These are phyloP conservation scores for Lophius piscatorius DNA, from an alignment of 2,113 vertebrate species.

Conservation along the genomic window DNA sequence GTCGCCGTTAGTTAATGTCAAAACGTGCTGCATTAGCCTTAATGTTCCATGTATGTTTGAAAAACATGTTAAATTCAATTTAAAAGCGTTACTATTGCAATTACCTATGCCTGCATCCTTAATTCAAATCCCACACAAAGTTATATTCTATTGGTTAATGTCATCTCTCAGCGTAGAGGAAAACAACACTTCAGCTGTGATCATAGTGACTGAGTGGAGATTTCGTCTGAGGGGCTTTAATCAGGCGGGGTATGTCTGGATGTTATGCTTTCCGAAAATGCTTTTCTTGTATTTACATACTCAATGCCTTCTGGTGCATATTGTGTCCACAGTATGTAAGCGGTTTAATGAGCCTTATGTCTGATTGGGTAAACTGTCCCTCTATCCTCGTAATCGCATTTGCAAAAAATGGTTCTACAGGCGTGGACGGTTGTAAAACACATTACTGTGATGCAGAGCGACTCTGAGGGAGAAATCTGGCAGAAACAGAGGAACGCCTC, in stretches of 20 bases:
- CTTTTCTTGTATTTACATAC: slow-evolving; percentile 46
- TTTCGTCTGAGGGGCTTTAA: slow-evolving; percentile 32
- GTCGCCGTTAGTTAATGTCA: too few species aligned
- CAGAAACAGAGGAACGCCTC: not conserved
- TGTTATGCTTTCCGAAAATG: slow-evolving; percentile 34
- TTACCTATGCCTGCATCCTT: too few species aligned
- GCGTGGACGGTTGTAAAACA: not conserved
- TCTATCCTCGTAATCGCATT: slow-evolving; percentile 12
- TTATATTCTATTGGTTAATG: too few species aligned
- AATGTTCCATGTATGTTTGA: too few species aligned
- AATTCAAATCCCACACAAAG: too few species aligned
- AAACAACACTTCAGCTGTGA: too few species aligned
- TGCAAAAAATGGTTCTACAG: slow-evolving; percentile 7
- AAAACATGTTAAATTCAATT: too few species aligned
- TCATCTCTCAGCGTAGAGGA: too few species aligned
- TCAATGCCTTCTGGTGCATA: slow-evolving; percentile 43
- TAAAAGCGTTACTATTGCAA: too few species aligned
- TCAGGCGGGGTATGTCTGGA: slow-evolving; percentile 38
- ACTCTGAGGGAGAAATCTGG: slow-evolving; percentile 9
- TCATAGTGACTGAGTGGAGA: slow-evolving; percentile 15
- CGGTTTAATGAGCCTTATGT: slow-evolving; percentile 49
- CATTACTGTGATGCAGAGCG: slow-evolving; percentile 18
- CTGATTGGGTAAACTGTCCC: slow-evolving; percentile 20
- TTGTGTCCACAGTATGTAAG: slow-evolving; percentile 39
- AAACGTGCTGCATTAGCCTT: too few species aligned